phyloP scores from a whole-genome alignment of 2,888 invertebrate genomes.

The Chrysina gloriosa region DNA sequence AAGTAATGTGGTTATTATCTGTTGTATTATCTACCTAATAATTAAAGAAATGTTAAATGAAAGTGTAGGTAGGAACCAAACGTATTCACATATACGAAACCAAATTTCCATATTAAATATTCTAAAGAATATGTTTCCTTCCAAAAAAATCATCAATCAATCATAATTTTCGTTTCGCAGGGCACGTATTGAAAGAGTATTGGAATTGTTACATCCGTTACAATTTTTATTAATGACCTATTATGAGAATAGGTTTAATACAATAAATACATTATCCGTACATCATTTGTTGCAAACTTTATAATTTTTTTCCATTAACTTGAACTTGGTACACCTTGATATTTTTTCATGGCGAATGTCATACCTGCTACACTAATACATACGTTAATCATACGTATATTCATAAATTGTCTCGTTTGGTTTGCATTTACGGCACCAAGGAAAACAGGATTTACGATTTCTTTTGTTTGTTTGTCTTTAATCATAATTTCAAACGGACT shows the following conservation, averaged over 20 bases:
- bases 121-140: no score
- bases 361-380: neutral
- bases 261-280: neutral
- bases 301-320: neutral
- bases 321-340: conserved; percentile 1
- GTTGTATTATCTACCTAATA: no score
- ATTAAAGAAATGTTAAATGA: no score
- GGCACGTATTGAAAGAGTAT: neutral
- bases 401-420: neutral
- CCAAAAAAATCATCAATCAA: neutral
- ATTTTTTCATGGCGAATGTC: conserved; percentile 8
- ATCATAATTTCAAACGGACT: no score
- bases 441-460: no score
- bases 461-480: no score
- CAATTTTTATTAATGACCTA: no score
- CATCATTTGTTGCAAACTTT: neutral
- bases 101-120: no score
- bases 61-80: no score
- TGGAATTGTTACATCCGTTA: no score
- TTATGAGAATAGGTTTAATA: neutral
- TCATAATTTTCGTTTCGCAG: neutral
- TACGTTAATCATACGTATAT: neutral
- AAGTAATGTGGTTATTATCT: no score
- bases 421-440: neutral
- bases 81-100: no score